Evolutionary conservation across 2,888 invertebrate species (phyloP).

Genomic region (Euproctis similis): DNA sequence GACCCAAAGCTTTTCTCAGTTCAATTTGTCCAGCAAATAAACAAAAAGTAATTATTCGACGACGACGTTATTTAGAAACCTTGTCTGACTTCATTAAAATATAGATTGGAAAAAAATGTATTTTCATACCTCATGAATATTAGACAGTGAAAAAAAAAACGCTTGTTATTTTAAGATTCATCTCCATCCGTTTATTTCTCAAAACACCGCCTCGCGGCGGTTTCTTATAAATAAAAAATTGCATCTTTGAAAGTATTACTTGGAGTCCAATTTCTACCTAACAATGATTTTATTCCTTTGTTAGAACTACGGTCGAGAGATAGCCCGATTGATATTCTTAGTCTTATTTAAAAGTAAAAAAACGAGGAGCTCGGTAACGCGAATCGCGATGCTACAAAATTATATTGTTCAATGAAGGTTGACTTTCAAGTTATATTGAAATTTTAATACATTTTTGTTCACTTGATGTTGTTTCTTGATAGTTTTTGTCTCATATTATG

Average conservation of each 20-base stretch:
- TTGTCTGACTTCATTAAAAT: slow-evolving; percentile 2
- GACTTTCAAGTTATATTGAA: slow-evolving; percentile 12
- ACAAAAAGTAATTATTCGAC: no score
- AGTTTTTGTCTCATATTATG: no score
- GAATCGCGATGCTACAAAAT: slow-evolving; percentile 15
- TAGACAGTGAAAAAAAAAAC: slow-evolving; percentile 8
- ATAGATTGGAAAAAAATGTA: slow-evolving; percentile 8
- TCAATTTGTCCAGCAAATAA: no score
- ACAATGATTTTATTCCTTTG: slow-evolving; percentile 40
- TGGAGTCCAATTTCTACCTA: slow-evolving; percentile 20
- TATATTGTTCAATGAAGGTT: slow-evolving; percentile 16
- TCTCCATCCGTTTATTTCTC: slow-evolving; percentile 13
- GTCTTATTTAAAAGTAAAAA: slow-evolving; percentile 17
- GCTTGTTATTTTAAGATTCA: slow-evolving; percentile 14
- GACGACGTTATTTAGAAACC: no score
- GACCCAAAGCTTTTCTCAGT: no score
- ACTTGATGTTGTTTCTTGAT: no score
- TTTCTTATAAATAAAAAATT: slow-evolving; percentile 32
- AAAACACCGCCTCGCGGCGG: slow-evolving; percentile 12
- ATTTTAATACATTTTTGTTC: no score
- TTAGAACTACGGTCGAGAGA: slow-evolving; percentile 23
- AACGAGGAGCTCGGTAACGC: slow-evolving; percentile 15
- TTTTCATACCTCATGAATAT: slow-evolving; percentile 6
- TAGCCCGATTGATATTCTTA: slow-evolving; percentile 43
- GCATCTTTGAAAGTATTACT: slow-evolving; percentile 28